Base-by-base conservation (phyloP, 2,797 vertebrate genomes). In the Huso huso region DNA sequence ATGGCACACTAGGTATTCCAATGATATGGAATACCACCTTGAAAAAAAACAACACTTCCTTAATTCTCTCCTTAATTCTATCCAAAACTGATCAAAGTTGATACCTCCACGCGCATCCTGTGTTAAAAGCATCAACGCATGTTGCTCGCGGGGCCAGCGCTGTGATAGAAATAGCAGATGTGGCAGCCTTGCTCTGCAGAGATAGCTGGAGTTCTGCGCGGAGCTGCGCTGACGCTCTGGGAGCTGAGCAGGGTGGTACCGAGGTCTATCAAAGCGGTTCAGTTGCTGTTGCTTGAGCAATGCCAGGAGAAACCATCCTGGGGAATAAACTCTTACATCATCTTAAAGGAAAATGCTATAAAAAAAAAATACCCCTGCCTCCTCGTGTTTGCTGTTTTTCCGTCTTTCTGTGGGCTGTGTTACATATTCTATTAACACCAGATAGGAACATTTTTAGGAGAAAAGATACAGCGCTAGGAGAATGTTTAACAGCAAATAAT, bases 261-360 rank as follows among this genome's bases (percentile, higher is more conserved):
- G 84, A 76, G 84, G 64, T 78, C 75, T 76, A 77, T 71, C 75
- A 79, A 81, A 58, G 86, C 90, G 84, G 83, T 88, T 86, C 76
- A 81, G 82, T 88, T 82, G 84, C 87, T 85, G 88, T 86, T 83
- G 86, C 87, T 87, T 91, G 86, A 88, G 89, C 86, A 80, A 87
- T 86, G 86, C 78, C 82, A 86, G 81, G 74, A 81, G 81, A 84
- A 83, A 83, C 75, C 84, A 86, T 91, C 90, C 89, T 85, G 83
- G 86, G 87, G 89, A 93, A 85, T 87, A 84, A 86, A 81, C 88
- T 89, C 93, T 94, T 95, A 94, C 93, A 95, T 98, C 94, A 96
- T 95, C 94, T 95, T 96, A 95, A 96, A 96, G 95, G 89, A 93
- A 92, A 91, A 94, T 81, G 78, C 86, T 85, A 83, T 84, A 18